A percentile compares a stretch with the other conserved stretches of the same genome.
phyloP scores from a whole-genome alignment of 2,113 vertebrate genomes.

The Corvus cornix region DNA sequence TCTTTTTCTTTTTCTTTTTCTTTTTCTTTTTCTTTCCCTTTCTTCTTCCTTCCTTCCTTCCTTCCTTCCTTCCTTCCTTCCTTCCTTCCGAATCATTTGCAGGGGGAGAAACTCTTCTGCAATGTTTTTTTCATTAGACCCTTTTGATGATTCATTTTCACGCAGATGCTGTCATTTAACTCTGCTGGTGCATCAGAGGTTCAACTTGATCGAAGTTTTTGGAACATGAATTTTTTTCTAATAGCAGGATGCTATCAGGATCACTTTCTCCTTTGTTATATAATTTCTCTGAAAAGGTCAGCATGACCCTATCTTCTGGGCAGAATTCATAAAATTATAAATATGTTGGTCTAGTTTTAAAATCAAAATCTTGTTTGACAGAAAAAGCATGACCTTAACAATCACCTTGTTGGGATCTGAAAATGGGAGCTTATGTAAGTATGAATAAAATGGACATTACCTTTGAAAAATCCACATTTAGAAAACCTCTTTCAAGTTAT shows the following conservation, averaged over 20 bases:
- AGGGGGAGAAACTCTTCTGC: not conserved
- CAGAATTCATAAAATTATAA: not conserved
- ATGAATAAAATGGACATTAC: not conserved
- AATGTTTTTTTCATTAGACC: not conserved
- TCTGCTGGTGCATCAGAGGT: not conserved
- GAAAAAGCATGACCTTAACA: not conserved
- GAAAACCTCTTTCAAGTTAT: not conserved
- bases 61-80: not conserved
- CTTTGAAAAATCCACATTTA: not conserved
- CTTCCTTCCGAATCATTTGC: not conserved
- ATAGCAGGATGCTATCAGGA: not conserved
- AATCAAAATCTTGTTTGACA: not conserved
- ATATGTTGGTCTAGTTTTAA: not conserved
- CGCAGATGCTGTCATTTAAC: not conserved
- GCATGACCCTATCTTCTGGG: not conserved
- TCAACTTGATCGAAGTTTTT: not conserved
- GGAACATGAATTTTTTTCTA: not conserved
- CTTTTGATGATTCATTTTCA: conserved; percentile 15
- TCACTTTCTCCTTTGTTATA: not conserved
- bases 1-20: no score
- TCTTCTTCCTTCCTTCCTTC: not conserved
- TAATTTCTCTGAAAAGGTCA: conserved; percentile 59
- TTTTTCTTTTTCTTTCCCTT: not conserved
- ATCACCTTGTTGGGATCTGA: not conserved
- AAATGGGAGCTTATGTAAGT: not conserved